Evolutionary conservation across 2,888 invertebrate species (phyloP), one percentile per base, ranked within the genome.

Genomic region (Amblyjoppa proteus): DNA sequence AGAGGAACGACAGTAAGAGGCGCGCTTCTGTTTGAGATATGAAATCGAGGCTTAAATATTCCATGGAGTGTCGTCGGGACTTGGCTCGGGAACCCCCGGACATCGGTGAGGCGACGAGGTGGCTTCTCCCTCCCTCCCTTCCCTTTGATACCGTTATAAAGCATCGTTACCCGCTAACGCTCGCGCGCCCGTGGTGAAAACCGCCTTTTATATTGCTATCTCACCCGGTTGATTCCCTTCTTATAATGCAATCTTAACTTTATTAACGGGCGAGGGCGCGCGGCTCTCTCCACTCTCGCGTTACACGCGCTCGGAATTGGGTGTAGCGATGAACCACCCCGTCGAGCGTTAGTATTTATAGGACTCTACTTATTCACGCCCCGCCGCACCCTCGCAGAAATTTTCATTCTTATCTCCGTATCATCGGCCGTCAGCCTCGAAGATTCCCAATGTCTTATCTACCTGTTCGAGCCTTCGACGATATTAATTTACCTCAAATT

Each of bases 11-110:
- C 84, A 85, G 89, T 87, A 84, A 89, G 83, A 87, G 83, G 88
- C 87, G 84, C 71, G 86, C 84, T 87, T 86, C 80, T 78, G 89
- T 90, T 89, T 89, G 90, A 88, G 91, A 91, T 92, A 93, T 93
- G 94, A 93, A 94, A 94, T 93, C 93, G 93, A 93, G 92, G 91
- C 92, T 93, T 93, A 92, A 94, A 94, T 94, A 94, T 93, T 94
- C 92, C 91, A 94, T 92, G 92, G 92, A 91, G 92, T 91, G 92
- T 88, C 90, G 90, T 89, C 89, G 90, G 84, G 75, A 71, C 70
- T 61, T 28, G 31, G 61, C 28, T 87, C 87, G 89, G 82, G 84
- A 58, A 68, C 76, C 80, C 75, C 75, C 78, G 74, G 73, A 83
- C 77, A 87, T 88, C 84, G 88, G 78, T 79, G 70, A 70, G 58